Evolutionary conservation across 2,797 vertebrate species (phyloP).

Genomic region (Tenualosa ilisha): DNA sequence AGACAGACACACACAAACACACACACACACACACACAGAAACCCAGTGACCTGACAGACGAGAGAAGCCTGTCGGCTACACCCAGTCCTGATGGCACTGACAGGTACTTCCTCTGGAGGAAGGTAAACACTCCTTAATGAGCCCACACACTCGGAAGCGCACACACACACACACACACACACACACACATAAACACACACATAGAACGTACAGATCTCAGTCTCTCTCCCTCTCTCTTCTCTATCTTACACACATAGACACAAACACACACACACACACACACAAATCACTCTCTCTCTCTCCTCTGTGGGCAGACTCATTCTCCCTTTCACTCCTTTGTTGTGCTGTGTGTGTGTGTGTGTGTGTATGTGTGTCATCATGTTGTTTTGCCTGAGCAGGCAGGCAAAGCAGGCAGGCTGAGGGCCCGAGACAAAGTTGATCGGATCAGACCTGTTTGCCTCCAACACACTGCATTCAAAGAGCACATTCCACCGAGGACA

Average conservation of each 20-base stretch:
- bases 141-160: slow-evolving; percentile 49
- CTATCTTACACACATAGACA: not conserved
- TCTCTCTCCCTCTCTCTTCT: not conserved
- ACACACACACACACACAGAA: not conserved
- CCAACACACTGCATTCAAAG: not conserved
- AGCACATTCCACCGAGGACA: too few species aligned
- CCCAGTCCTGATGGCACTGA: not conserved
- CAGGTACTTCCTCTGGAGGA: slow-evolving; percentile 10
- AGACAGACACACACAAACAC: slow-evolving; percentile 20
- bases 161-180: slow-evolving; percentile 18
- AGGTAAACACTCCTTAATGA: slow-evolving; percentile 48
- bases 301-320: not conserved
- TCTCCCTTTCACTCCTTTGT: too few species aligned
- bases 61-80: not conserved
- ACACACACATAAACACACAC: slow-evolving; percentile 1
- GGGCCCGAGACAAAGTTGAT: not conserved
- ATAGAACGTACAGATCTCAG: not conserved
- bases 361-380: not conserved
- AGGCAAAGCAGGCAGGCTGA: not conserved
- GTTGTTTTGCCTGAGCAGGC: not conserved
- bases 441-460: not conserved
- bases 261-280: too few species aligned
- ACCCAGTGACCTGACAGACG: slow-evolving; percentile 17
- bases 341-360: too few species aligned
- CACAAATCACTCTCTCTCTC: not conserved